Evolutionary conservation across 2,888 invertebrate species (phyloP).

Genomic region (Epirrita christyi): DNA sequence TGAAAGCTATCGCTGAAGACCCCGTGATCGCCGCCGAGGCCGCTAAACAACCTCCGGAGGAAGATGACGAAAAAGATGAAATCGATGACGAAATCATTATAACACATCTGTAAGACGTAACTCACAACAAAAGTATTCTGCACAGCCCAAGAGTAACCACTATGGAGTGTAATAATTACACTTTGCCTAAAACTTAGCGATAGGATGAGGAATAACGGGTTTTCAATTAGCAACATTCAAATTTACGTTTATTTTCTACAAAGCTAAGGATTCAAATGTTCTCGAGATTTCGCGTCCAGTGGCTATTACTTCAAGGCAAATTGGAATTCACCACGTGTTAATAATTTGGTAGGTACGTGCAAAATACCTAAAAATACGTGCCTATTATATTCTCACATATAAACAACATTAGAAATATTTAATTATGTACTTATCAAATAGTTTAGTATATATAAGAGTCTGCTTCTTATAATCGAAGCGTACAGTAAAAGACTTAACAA

Average conservation of each 20-base stretch:
- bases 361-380: no score
- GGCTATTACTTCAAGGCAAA: conserved; percentile 1
- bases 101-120: conserved; percentile 88
- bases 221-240: neutral
- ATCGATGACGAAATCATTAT: conserved; percentile 95
- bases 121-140: conserved; percentile 24
- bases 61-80: conserved; percentile 94
- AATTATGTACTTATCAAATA: conserved; percentile 59
- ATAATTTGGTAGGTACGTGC: conserved; percentile 44
- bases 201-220: neutral
- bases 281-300: conserved; percentile 5
- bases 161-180: conserved; percentile 7
- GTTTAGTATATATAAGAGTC: conserved; percentile 50
- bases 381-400: conserved; percentile 36
- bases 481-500: conserved; percentile 57
- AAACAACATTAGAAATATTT: conserved; percentile 64
- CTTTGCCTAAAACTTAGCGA: neutral
- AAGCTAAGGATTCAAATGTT: neutral
- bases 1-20: conserved; percentile 89
- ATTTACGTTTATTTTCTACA: neutral
- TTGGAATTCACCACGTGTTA: conserved; percentile 31
- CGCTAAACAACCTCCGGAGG: conserved; percentile 88
- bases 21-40: conserved; percentile 87
- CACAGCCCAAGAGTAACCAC: conserved; percentile 22
- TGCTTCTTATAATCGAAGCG: conserved; percentile 40